phyloP scores from a whole-genome alignment of 2,113 vertebrate species.

The Dascyllus trimaculatus region DNA sequence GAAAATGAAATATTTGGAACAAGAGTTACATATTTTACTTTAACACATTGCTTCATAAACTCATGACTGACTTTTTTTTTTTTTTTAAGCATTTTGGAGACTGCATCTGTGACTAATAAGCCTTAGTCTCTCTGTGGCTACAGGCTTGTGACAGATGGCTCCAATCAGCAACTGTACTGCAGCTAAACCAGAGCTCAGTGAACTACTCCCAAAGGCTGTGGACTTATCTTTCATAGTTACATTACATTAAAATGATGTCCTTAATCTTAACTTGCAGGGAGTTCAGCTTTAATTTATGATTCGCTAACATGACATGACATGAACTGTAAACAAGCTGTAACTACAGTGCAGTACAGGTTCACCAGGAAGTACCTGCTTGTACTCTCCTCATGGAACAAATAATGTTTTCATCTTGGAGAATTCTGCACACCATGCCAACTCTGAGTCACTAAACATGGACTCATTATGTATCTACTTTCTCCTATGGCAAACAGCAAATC shows the following conservation, averaged over 20 bases:
- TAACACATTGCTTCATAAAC: neutral
- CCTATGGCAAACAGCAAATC: neutral
- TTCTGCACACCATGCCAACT: neutral
- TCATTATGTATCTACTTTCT: neutral
- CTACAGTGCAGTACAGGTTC: neutral
- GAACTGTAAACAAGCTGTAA: neutral
- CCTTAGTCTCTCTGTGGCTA: neutral
- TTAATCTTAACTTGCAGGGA: neutral
- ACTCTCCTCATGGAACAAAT: neutral
- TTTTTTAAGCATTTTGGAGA: no score
- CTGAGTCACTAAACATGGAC: neutral
- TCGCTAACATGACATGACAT: neutral
- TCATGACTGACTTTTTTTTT: neutral
- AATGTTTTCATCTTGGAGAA: neutral
- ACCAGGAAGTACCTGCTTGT: conserved; percentile 27
- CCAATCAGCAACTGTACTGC: neutral
- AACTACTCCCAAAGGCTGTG: neutral
- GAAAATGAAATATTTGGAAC: no score
- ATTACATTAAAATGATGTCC: neutral
- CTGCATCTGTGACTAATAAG: neutral
- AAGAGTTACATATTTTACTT: no score
- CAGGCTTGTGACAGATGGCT: neutral
- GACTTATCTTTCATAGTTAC: neutral
- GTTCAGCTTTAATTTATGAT: neutral
- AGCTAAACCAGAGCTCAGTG: neutral